Evolutionary conservation across 1,140 invertebrate genomes (phyloP), one percentile per base, ranked within the genome.

Genomic region (Bilobella aurantiaca): DNA sequence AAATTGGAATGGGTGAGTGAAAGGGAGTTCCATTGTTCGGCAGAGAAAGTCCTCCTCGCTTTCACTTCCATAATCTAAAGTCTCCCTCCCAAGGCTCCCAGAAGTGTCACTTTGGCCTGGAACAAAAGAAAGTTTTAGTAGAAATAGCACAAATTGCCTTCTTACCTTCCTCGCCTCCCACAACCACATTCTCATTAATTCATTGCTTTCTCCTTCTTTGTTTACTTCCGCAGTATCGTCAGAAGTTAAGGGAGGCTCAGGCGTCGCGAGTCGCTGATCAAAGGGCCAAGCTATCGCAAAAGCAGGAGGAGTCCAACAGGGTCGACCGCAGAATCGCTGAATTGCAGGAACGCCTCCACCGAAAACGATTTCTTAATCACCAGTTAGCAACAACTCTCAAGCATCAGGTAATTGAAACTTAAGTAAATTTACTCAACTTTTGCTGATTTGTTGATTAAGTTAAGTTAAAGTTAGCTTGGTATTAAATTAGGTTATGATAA

Each of bases 161-260:
- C n/a, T n/a, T n/a, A n/a, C n/a, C n/a, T n/a, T n/a, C n/a, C n/a
- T n/a, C n/a, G n/a, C n/a, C n/a, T n/a, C n/a, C n/a, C n/a, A n/a
- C n/a, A n/a, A n/a, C n/a, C n/a, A n/a, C n/a, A n/a, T n/a, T 14
- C 23, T 53, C 23, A 53, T 53, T 53, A 16, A 53, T 53, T 53
- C 23, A 53, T 23, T 53, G 23, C 18, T 59, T 64, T 68, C 32
- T 67, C 37, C 71, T 67, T 63, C 71, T 21, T 68, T 59, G 62
- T 79, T 82, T 47, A n/a, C n/a, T n/a, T n/a, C n/a, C n/a, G n/a
- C 79, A 96, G 92, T 94, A 94, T 77, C 90, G 93, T 27, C 96
- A 96, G 79, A 95, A 96, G 77, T 79, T 97, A 76, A 94, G 93
- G 77, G 89, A 96, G 75, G 91, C 96, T 75, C 93, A 97, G 78